These are phyloP conservation scores for Tychaedon coryphoeus DNA, from an alignment of 2,113 vertebrate species.

Conservation along the genomic window DNA sequence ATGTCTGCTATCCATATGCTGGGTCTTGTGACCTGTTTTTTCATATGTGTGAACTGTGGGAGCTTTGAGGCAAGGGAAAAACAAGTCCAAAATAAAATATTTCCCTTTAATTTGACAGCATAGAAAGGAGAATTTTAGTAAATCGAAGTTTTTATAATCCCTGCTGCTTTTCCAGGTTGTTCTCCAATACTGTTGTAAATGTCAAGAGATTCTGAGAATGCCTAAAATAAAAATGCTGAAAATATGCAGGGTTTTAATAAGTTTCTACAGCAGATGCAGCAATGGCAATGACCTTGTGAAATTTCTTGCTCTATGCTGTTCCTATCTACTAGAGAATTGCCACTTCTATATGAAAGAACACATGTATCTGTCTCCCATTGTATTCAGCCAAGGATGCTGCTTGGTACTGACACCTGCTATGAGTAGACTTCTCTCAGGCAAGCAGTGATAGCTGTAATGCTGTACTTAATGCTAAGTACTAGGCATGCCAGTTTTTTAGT, in stretches of 20 bases:
- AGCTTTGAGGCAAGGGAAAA: background rate
- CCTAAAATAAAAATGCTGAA: background rate
- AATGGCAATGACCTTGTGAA: background rate
- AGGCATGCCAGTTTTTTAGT: background rate
- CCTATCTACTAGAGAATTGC: background rate
- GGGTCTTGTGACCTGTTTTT: background rate
- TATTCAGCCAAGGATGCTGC: background rate
- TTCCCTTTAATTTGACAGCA: background rate
- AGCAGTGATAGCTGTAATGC: background rate
- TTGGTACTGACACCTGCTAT: background rate
- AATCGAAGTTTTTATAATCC: background rate
- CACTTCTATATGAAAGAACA: constrained; percentile 5
- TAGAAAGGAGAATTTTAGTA: background rate
- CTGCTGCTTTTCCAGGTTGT: background rate
- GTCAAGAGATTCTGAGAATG: background rate
- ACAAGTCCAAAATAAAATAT: background rate
- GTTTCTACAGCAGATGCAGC: background rate
- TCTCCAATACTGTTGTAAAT: background rate
- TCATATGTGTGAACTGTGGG: background rate
- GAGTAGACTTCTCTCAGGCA: constrained; percentile 27
- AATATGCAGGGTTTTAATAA: background rate
- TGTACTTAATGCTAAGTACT: background rate
- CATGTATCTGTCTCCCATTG: background rate
- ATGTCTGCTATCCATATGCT: background rate
- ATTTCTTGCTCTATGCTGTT: background rate